Percentiles rank a stretch among this genome's conserved stretches.
Evolutionary conservation across 2,888 invertebrate genomes (phyloP).

Genomic region (Blera fallax): DNA sequence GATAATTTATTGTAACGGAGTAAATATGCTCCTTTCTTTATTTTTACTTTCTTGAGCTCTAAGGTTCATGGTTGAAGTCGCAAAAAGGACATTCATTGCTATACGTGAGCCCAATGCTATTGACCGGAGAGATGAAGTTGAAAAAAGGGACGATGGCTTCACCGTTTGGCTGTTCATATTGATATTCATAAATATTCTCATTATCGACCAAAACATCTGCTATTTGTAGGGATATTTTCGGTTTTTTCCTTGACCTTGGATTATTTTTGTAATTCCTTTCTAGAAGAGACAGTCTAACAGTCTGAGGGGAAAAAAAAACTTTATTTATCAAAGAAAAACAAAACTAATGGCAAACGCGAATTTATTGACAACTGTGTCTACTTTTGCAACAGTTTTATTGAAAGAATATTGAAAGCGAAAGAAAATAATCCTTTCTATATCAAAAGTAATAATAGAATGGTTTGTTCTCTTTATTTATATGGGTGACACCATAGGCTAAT

Average conservation of each 20-base stretch:
- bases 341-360: neutral
- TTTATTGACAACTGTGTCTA: neutral
- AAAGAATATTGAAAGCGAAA: neutral
- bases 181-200: slow-evolving; percentile 22
- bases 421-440: neutral
- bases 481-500: too few species aligned
- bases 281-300: neutral
- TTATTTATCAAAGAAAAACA: too few species aligned
- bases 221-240: slow-evolving; percentile 15
- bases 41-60: neutral
- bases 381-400: neutral
- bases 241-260: slow-evolving; percentile 4
- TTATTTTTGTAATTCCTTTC: neutral
- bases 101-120: slow-evolving; percentile 18
- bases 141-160: neutral
- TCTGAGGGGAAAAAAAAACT: neutral
- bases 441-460: neutral
- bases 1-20: slow-evolving; percentile 43
- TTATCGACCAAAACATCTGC: slow-evolving; percentile 38
- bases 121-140: neutral
- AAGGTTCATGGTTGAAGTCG: slow-evolving; percentile 25
- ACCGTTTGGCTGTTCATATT: neutral
- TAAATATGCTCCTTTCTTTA: neutral
- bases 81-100: slow-evolving; percentile 13
- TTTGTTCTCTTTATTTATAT: too few species aligned